These are phyloP conservation scores for Ictidomys tridecemlineatus DNA, from an alignment of 2,113 vertebrate species.

Conservation along the genomic window DNA sequence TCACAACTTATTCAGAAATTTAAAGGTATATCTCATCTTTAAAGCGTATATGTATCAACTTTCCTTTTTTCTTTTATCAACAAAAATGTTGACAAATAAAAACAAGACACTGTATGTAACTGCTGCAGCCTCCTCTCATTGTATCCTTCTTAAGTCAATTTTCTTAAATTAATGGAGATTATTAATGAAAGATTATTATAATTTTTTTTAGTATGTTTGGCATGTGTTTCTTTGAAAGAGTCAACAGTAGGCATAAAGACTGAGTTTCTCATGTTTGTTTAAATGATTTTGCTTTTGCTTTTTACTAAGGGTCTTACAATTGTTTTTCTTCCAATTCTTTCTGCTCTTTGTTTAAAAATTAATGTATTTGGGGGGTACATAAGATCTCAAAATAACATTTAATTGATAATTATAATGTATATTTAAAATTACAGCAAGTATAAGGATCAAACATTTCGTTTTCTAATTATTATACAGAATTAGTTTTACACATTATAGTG, in stretches of 20 bases:
- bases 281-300: slow-evolving; percentile 10
- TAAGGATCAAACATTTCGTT: slow-evolving; percentile 67
- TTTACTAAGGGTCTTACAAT: slow-evolving; percentile 16
- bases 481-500: neutral
- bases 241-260: neutral
- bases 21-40: neutral
- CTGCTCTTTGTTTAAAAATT: slow-evolving; percentile 43
- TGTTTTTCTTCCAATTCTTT: neutral
- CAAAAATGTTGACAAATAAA: neutral
- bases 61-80: neutral
- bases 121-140: neutral
- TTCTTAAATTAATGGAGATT: neutral
- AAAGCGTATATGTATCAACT: neutral
- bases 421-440: neutral
- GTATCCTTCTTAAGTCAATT: neutral
- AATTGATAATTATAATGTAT: neutral
- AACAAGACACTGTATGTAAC: neutral
- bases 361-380: neutral
- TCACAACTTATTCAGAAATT: slow-evolving; percentile 44
- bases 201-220: neutral
- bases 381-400: neutral
- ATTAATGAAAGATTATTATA: neutral
- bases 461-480: slow-evolving; percentile 70
- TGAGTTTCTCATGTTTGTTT: neutral
- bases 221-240: neutral